A percentile compares a stretch with the other conserved stretches of the same genome.
Conservation (phyloP, 1,140 invertebrate genomes). For the Lamellibrachia luymesi region DNA sequence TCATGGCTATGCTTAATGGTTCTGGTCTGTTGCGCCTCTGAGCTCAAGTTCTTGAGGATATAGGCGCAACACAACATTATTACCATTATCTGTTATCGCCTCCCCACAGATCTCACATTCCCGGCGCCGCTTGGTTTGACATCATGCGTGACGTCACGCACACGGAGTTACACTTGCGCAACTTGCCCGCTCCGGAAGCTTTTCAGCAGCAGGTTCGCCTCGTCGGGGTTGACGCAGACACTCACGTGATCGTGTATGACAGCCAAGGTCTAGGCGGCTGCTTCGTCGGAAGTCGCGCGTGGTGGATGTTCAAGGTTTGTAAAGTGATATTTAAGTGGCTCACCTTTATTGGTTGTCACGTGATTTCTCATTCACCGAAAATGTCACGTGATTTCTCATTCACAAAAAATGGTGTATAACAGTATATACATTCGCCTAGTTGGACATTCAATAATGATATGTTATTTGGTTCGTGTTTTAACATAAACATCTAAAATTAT, state of each 20-base stretch:
- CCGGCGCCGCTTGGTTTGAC: constrained; percentile 36
- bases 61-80: too few relatives aligned
- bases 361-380: too few relatives aligned
- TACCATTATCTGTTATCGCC: neutral
- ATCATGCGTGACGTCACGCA: constrained; percentile 32
- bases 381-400: too few relatives aligned
- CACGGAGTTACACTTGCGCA: constrained; percentile 34
- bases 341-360: too few relatives aligned
- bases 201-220: constrained; percentile 36
- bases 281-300: constrained; percentile 32
- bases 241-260: constrained; percentile 45
- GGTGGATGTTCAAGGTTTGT: constrained; percentile 47
- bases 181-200: constrained; percentile 33
- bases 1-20: too few relatives aligned
- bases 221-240: constrained; percentile 40
- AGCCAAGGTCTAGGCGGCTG: constrained; percentile 34
- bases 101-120: constrained; percentile 35
- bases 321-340: neutral
- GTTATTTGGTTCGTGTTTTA: too few relatives aligned
- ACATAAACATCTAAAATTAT: too few relatives aligned
- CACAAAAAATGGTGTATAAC: too few relatives aligned
- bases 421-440: too few relatives aligned
- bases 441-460: too few relatives aligned
- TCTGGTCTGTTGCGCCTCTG: too few relatives aligned
- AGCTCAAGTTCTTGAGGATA: too few relatives aligned